Evolutionary conservation across 2,888 invertebrate species (phyloP).

Genomic region (Dynastes tityus): DNA sequence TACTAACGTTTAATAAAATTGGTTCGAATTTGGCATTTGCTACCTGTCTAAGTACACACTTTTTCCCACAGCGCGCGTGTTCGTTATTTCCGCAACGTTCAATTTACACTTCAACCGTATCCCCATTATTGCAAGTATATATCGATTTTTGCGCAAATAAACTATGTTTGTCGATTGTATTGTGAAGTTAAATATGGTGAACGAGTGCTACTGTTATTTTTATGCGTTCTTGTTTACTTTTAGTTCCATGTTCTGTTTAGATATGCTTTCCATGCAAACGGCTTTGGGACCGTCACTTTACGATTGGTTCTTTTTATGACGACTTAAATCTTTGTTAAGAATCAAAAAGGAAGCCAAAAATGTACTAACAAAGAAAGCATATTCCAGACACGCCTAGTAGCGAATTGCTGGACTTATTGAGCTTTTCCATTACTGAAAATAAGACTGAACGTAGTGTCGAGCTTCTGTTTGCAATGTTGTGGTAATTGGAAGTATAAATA

Average conservation of each 20-base stretch:
- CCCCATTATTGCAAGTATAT: not conserved
- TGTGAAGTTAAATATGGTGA: not conserved
- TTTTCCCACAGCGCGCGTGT: not conserved
- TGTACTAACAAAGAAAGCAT: not conserved
- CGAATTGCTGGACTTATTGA: not conserved
- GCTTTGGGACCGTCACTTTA: not conserved
- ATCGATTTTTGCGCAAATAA: not conserved
- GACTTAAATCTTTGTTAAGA: not conserved
- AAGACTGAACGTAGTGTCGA: no score
- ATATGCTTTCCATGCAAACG: not conserved
- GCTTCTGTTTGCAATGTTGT: not conserved
- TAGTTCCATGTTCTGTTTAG: not conserved
- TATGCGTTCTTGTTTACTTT: not conserved
- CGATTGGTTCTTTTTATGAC: not conserved
- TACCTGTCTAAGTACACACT: not conserved
- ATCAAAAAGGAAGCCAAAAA: not conserved
- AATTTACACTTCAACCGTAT: not conserved
- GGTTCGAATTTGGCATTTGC: not conserved
- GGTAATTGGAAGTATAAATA: no score
- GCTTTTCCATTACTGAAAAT: not conserved
- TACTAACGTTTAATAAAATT: constrained; percentile 14
- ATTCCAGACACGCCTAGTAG: not conserved
- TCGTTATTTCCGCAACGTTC: not conserved
- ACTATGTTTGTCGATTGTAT: not conserved
- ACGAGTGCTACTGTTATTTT: constrained; percentile 4